Evolutionary conservation across 92 coral and sea anemone genomes (phyloP).

Genomic region (Actinernus sp.): DNA sequence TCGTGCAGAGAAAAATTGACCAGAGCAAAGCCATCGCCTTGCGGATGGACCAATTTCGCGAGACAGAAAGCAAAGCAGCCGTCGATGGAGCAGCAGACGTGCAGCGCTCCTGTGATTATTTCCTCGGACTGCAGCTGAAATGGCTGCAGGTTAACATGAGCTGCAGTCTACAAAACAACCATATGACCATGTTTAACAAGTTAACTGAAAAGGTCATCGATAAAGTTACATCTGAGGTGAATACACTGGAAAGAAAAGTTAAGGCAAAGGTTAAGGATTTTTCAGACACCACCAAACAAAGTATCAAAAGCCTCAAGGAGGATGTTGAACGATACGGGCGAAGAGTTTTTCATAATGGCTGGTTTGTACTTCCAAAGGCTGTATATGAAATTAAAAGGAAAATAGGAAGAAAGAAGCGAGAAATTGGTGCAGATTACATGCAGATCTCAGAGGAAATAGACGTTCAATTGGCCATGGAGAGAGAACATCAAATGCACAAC

Average conservation of each 20-base stretch:
- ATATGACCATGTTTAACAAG: slow-evolving; percentile 66
- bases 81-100: slow-evolving; percentile 64
- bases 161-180: slow-evolving; percentile 68
- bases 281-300: slow-evolving; percentile 32
- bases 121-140: slow-evolving; percentile 53
- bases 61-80: slow-evolving; percentile 53
- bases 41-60: slow-evolving; percentile 82
- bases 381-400: slow-evolving; percentile 22
- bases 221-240: slow-evolving; percentile 45
- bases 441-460: slow-evolving; percentile 4
- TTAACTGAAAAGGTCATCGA: slow-evolving; percentile 48
- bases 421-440: not conserved
- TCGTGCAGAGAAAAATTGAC: slow-evolving; percentile 44
- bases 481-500: not conserved
- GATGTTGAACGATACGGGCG: slow-evolving; percentile 52
- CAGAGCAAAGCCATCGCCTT: slow-evolving; percentile 57
- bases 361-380: slow-evolving; percentile 73
- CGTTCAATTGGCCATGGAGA: not conserved
- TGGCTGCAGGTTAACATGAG: slow-evolving; percentile 70
- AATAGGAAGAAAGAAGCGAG: slow-evolving; percentile 40
- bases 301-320: slow-evolving; percentile 32
- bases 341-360: slow-evolving; percentile 58
- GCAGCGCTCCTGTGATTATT: slow-evolving; percentile 75
- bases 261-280: slow-evolving; percentile 25
- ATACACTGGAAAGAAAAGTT: slow-evolving; percentile 33